These are phyloP conservation scores for Theocolax elegans DNA, from an alignment of 1,140 invertebrate species.

Conservation along the genomic window DNA sequence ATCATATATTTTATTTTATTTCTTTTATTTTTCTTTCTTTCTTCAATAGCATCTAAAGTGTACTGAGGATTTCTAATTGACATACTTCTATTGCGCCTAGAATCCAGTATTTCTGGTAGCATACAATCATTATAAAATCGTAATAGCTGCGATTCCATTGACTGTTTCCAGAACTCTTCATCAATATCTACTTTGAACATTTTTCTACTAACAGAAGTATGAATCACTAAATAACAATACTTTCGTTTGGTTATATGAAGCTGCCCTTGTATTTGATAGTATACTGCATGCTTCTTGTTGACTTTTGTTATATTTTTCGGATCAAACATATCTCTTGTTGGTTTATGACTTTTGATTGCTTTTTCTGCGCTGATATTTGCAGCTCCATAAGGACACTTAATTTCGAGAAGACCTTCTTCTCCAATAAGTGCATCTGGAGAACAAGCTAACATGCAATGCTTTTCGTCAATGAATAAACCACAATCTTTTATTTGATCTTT, in stretches of 20 bases:
- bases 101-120: constrained; percentile 56
- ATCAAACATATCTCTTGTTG: constrained; percentile 16
- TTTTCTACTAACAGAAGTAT: constrained; percentile 43
- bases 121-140: constrained; percentile 54
- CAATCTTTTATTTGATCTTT: constrained; percentile 50
- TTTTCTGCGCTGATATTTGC: constrained; percentile 19
- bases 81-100: constrained; percentile 46
- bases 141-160: constrained; percentile 41
- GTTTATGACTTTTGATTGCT: constrained; percentile 18
- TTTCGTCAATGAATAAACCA: constrained; percentile 59
- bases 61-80: constrained; percentile 48
- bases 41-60: no score
- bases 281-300: constrained; percentile 46
- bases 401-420: constrained; percentile 51
- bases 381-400: constrained; percentile 57
- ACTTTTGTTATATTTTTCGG: constrained; percentile 34
- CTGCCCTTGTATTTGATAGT: constrained; percentile 55
- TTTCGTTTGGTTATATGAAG: constrained; percentile 45
- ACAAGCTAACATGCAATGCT: constrained; percentile 56
- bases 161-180: constrained; percentile 34
- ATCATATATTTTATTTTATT: no score
- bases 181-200: constrained; percentile 28
- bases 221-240: constrained; percentile 47
- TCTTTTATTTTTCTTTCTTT: no score
- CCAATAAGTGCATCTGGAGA: constrained; percentile 61